These are phyloP conservation scores for Rhopilema esculentum DNA, from an alignment of 30 jellyfish, hydroid and myxozoan species.

Conservation along the genomic window DNA sequence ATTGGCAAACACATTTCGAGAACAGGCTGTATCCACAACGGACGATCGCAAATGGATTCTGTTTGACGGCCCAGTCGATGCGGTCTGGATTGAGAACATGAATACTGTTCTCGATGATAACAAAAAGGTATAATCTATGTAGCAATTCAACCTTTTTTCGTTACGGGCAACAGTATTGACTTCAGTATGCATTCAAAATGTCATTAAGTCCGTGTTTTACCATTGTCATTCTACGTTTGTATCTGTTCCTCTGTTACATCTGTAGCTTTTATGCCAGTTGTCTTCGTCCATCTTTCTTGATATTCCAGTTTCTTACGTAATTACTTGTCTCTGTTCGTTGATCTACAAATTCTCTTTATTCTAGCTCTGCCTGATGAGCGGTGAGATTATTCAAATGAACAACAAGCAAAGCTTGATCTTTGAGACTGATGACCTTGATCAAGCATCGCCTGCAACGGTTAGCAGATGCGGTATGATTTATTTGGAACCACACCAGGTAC, in stretches of 20 bases:
- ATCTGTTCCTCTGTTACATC: too few species aligned
- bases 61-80: slow-evolving; percentile 99
- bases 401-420: slow-evolving; percentile 91
- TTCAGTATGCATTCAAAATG: too few species aligned
- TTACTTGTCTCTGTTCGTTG: too few species aligned
- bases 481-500: slow-evolving; percentile 97
- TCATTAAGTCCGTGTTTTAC: too few species aligned
- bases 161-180: too few species aligned
- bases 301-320: too few species aligned
- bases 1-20: slow-evolving; percentile 88
- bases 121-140: slow-evolving; percentile 84
- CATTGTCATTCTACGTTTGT: too few species aligned
- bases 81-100: slow-evolving; percentile 98
- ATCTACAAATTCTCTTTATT: too few species aligned
- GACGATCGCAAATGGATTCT: slow-evolving; percentile 94
- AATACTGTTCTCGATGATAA: slow-evolving; percentile 97
- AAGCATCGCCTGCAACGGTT: slow-evolving; percentile 98
- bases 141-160: too few species aligned
- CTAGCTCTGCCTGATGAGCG: slow-evolving; percentile 97
- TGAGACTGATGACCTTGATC: slow-evolving; percentile 95
- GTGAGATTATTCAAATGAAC: slow-evolving; percentile 96
- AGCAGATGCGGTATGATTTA: slow-evolving; percentile 97
- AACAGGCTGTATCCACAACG: slow-evolving; percentile 90
- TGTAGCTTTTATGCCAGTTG: too few species aligned
- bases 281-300: too few species aligned